phyloP scores from a whole-genome alignment of 1,140 invertebrate genomes.

The Paramacrobiotus metropolitanus region DNA sequence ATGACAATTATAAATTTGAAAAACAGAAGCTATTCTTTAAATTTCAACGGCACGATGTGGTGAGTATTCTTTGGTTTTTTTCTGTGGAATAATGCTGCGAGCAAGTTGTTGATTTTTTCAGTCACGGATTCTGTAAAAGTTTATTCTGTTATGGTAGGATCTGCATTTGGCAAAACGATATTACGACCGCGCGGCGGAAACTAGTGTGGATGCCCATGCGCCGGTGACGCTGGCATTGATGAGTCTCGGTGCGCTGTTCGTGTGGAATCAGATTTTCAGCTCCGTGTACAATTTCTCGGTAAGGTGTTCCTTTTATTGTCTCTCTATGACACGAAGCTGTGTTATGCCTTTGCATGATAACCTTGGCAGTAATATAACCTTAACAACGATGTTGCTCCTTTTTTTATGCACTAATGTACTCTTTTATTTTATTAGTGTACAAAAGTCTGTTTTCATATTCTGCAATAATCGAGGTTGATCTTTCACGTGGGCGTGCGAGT shows the following conservation, averaged over 20 bases:
- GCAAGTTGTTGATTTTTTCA: neutral
- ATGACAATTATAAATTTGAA: too few relatives aligned
- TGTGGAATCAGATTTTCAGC: slow-evolving; percentile 17
- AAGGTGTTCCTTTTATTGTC: neutral
- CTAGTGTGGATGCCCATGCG: slow-evolving; percentile 70
- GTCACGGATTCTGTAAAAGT: slow-evolving; percentile 26
- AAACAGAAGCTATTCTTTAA: too few relatives aligned
- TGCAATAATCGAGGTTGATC: too few relatives aligned
- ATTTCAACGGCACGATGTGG: too few relatives aligned
- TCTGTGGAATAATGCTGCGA: too few relatives aligned
- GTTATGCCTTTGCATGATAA: neutral
- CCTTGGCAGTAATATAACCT: neutral
- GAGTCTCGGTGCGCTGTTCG: slow-evolving; percentile 57
- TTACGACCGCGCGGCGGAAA: slow-evolving; percentile 89
- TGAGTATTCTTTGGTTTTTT: too few relatives aligned
- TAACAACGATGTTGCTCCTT: neutral
- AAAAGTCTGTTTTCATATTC: too few relatives aligned
- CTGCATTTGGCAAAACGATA: slow-evolving; percentile 54
- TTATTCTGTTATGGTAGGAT: slow-evolving; percentile 24
- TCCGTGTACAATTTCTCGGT: neutral
- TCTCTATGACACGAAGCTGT: neutral
- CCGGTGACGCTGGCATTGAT: slow-evolving; percentile 75
- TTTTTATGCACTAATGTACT: too few relatives aligned
- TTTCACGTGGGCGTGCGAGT: too few relatives aligned
- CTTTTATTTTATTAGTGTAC: too few relatives aligned